A percentile compares a stretch with the other conserved stretches of the same genome.
Conservation (phyloP, 2,797 vertebrate species). For the Pagetopsis macropterus region DNA sequence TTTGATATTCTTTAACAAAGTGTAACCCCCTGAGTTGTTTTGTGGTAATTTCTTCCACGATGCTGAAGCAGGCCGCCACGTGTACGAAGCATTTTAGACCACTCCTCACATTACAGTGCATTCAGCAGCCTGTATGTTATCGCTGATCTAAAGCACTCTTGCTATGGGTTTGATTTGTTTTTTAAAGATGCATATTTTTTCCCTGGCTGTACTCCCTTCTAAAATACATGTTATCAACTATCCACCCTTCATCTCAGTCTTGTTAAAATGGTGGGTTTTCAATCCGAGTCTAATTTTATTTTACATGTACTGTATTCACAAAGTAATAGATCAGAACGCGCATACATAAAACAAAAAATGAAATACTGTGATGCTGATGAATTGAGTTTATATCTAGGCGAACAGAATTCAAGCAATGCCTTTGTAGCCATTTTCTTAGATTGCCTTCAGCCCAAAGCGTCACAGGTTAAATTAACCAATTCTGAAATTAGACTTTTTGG, state of each 20-base stretch:
- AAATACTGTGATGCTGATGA: slow-evolving; percentile 21
- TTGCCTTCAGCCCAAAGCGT: slow-evolving; percentile 12
- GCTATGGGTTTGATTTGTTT: neutral
- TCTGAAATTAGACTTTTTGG: slow-evolving; percentile 28
- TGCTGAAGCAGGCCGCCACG: slow-evolving; percentile 14
- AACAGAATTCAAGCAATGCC: neutral
- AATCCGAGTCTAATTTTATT: neutral
- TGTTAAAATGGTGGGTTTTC: neutral
- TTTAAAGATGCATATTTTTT: slow-evolving; percentile 14
- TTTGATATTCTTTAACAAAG: slow-evolving; percentile 60
- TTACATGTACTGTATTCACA: neutral
- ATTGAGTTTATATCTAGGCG: slow-evolving; percentile 1
- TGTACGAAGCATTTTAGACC: slow-evolving; percentile 8
- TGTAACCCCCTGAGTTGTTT: slow-evolving; percentile 37
- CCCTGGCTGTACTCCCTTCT: neutral
- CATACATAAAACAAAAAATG: neutral
- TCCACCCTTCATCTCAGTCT: neutral
- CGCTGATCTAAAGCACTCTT: neutral
- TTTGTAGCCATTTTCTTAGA: slow-evolving; percentile 16
- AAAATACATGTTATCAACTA: neutral
- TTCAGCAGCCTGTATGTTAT: neutral
- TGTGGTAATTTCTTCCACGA: slow-evolving; percentile 16
- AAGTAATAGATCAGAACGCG: neutral
- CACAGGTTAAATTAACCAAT: slow-evolving; percentile 37
- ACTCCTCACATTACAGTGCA: slow-evolving; percentile 1